phyloP scores from a whole-genome alignment of 2,113 vertebrate genomes.

The Smithornis capensis region DNA sequence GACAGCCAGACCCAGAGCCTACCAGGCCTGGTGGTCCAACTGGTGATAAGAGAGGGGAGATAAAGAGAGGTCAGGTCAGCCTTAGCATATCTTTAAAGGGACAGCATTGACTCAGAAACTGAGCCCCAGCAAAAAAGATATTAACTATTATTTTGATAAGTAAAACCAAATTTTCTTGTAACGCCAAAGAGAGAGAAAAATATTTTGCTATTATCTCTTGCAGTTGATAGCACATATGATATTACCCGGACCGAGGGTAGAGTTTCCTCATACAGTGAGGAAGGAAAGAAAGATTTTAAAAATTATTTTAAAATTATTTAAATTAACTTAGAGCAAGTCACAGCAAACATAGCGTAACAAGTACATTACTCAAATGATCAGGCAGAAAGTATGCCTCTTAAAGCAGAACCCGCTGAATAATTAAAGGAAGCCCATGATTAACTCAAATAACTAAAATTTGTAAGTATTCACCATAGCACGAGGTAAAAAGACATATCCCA shows the following conservation, averaged over 20 bases:
- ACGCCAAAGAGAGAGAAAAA: neutral
- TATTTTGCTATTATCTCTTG: conserved; percentile 25
- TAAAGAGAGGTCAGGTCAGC: conserved; percentile 10
- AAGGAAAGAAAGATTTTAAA: neutral
- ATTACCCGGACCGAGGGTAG: neutral
- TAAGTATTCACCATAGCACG: neutral
- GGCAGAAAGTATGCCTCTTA: neutral
- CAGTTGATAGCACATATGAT: neutral
- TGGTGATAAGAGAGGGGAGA: neutral
- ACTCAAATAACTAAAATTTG: neutral
- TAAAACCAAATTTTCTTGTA: neutral
- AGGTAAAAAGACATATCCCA: neutral
- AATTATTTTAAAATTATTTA: neutral
- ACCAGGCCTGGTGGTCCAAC: neutral
- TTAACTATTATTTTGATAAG: conserved; percentile 1
- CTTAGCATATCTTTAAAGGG: neutral
- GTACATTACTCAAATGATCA: neutral
- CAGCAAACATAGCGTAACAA: neutral
- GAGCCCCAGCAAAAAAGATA: neutral
- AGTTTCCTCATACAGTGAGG: neutral
- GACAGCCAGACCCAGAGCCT: neutral
- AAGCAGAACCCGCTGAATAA: neutral
- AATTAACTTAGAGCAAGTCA: neutral
- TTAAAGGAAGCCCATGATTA: neutral
- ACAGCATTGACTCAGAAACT: neutral